Base-by-base conservation (phyloP, 1,140 invertebrate species). In the Drosophila willistoni region DNA sequence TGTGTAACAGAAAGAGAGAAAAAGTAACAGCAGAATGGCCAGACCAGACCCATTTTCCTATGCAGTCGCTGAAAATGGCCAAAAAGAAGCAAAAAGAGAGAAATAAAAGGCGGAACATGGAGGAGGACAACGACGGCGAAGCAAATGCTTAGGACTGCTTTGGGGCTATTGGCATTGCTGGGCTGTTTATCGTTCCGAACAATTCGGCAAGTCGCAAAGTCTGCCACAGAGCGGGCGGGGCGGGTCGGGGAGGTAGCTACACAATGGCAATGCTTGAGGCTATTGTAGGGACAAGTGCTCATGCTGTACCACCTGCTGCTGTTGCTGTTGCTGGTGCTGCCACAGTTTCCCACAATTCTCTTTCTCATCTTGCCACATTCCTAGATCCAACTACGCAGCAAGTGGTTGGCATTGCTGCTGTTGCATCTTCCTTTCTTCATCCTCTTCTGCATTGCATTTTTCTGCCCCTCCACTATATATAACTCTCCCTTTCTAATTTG, bases 171-270 rank as follows among this genome's bases (percentile, higher is more conserved):
- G 78, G 70, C 74, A 86, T 76, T 85, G 72, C 75, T 76, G 67
- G 81, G 74, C 82, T 86, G 71, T 77, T 85, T 86, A 85, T 85
- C 82, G 82, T 74, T 79, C 73, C 54, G 71, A 63, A 74, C 74
- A 73, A 73, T 77, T 77, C 71, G 65, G 73, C 65, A 76, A 79
- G 82, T 73, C 69, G 83, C 66, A 71, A 86, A 82, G 82, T 76
- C 81, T 71, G 62, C 29, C 36, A 57, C 63, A 57, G 25, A 57
- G 29, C 14, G 44, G 9, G n/a, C n/a, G 17, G n/a, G n/a, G 14
- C 7, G 44, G 44, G 17, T 1, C 14, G 9, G 5, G 12, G 17
- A 9, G 14, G 9, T 7, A 51, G 10, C 19, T 17, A 17, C 56
- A 59, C 56, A 59, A 59, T 59, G 56, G 56, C n/a, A 59, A 59